phyloP scores from a whole-genome alignment of 2,888 invertebrate genomes.

The Volucella zonaria region DNA sequence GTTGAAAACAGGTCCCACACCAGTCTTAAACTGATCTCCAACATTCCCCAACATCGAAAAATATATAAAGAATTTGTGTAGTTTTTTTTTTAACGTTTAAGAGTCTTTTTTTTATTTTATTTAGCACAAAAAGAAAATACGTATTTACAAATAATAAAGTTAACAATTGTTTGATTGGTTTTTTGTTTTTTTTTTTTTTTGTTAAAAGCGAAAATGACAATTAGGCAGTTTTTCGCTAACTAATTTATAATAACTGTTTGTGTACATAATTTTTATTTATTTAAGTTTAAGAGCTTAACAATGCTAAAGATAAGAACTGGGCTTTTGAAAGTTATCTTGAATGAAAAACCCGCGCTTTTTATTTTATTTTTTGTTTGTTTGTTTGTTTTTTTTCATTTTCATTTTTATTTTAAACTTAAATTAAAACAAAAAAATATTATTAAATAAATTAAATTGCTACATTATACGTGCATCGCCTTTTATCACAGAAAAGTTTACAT shows the following conservation, averaged over 20 bases:
- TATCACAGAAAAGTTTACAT: constrained; percentile 56
- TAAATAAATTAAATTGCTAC: constrained; percentile 39
- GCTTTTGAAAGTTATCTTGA: background rate
- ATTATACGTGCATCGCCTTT: constrained; percentile 44
- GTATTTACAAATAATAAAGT: constrained; percentile 43
- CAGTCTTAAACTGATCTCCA: too few species aligned
- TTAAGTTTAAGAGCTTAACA: constrained; percentile 36
- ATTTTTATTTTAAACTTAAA: constrained; percentile 14
- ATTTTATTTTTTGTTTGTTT: background rate
- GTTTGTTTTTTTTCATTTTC: background rate
- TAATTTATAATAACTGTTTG: too few species aligned
- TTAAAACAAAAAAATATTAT: constrained; percentile 15
- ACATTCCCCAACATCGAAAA: background rate
- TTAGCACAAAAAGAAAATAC: constrained; percentile 24
- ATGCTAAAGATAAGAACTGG: constrained; percentile 8
- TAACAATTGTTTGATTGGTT: constrained; percentile 6
- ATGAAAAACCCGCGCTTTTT: too few species aligned
- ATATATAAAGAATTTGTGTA: background rate
- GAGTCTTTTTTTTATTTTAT: constrained; percentile 44
- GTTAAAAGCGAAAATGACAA: too few species aligned
- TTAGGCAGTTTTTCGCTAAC: too few species aligned
- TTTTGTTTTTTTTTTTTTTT: constrained; percentile 16
- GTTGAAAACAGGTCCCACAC: too few species aligned
- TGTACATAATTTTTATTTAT: background rate
- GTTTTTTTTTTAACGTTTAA: constrained; percentile 17